These are phyloP conservation scores for Morus bassanus DNA, from an alignment of 2,797 vertebrate species.

Conservation along the genomic window DNA sequence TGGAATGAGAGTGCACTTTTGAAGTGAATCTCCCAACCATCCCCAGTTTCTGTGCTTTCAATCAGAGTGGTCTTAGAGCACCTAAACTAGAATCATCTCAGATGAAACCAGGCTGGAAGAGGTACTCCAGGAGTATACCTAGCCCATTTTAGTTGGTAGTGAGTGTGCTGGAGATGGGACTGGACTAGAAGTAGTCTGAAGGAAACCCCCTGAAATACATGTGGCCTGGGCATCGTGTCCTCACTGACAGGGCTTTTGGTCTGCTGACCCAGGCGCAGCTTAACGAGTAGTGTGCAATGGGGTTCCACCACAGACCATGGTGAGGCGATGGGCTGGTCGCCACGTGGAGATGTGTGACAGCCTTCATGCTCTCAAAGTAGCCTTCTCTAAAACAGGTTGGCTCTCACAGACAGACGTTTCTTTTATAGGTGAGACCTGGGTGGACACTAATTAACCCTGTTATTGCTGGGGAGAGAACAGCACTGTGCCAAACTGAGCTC, in stretches of 20 bases:
- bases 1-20: neutral
- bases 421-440: neutral
- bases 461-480: neutral
- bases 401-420: neutral
- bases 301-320: fast-evolving
- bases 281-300: fast-evolving
- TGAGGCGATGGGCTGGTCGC: neutral
- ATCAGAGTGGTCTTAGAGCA: neutral
- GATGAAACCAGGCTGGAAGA: neutral
- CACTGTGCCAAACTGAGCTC: neutral
- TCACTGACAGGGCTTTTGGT: neutral
- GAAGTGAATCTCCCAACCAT: neutral
- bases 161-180: neutral
- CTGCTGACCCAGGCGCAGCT: neutral
- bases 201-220: neutral
- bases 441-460: neutral
- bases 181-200: neutral
- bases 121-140: neutral
- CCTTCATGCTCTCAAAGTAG: neutral
- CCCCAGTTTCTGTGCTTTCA: neutral
- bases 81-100: neutral
- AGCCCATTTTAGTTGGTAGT: neutral
- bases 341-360: neutral
- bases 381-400: neutral
- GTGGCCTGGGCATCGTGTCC: neutral